Conservation (phyloP, 2,888 invertebrate genomes). For the Teleiodes luculella region DNA sequence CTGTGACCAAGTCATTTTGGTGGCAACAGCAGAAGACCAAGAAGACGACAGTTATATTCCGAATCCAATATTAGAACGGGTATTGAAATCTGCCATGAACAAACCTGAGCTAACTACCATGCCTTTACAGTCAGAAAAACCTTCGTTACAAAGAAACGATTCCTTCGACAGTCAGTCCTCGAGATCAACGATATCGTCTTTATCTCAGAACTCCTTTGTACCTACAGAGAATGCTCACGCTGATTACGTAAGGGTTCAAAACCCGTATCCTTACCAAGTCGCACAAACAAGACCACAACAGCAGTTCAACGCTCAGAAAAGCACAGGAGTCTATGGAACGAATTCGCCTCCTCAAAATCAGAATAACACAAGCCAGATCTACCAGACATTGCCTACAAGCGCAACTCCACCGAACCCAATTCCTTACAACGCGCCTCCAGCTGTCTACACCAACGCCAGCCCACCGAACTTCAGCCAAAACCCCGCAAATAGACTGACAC, state of each 20-base stretch:
- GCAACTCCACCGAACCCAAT: slow-evolving; percentile 55
- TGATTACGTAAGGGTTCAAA: slow-evolving; percentile 63
- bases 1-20: slow-evolving; percentile 95
- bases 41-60: slow-evolving; percentile 94
- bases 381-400: slow-evolving; percentile 55
- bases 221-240: slow-evolving; percentile 53
- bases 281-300: slow-evolving; percentile 57
- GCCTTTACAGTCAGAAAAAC: slow-evolving; percentile 69
- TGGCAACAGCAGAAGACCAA: slow-evolving; percentile 94
- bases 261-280: slow-evolving; percentile 59
- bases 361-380: slow-evolving; percentile 50
- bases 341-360: slow-evolving; percentile 49
- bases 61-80: slow-evolving; percentile 92
- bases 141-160: slow-evolving; percentile 68
- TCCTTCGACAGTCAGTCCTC: slow-evolving; percentile 76
- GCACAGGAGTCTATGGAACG: slow-evolving; percentile 51
- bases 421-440: slow-evolving; percentile 62
- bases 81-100: slow-evolving; percentile 88
- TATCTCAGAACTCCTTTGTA: slow-evolving; percentile 63
- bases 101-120: slow-evolving; percentile 81
- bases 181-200: slow-evolving; percentile 69
- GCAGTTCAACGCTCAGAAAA: slow-evolving; percentile 58
- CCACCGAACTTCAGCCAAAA: slow-evolving; percentile 69
- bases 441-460: slow-evolving; percentile 54
- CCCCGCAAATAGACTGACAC: slow-evolving; percentile 62